A percentile compares a stretch with the other conserved stretches of the same genome.
phyloP scores from a whole-genome alignment of 2,797 vertebrate genomes.

The Tragopan temminckii region DNA sequence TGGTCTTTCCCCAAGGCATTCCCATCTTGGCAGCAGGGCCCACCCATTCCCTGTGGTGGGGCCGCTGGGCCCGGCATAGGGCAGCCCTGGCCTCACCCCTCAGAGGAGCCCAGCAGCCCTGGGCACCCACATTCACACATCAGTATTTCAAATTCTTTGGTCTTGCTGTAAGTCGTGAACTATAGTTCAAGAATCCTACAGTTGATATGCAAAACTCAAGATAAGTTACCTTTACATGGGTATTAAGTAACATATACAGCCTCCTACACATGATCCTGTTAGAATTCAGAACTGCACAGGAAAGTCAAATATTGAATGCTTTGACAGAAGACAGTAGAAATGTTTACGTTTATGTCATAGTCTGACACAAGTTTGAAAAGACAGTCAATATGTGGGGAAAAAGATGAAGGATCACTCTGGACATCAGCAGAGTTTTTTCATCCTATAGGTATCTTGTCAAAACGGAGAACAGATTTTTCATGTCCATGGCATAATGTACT shows the following conservation, averaged over 20 bases:
- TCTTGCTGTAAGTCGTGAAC: background rate
- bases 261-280: background rate
- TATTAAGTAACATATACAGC: background rate
- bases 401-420: background rate
- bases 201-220: background rate
- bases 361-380: background rate
- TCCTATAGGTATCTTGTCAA: background rate
- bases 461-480: background rate
- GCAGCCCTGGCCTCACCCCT: background rate
- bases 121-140: accelerated
- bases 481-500: background rate
- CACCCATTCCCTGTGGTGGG: accelerated
- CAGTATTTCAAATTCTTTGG: background rate
- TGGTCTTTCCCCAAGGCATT: background rate
- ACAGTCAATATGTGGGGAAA: background rate
- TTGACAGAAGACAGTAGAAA: background rate
- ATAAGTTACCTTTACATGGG: background rate
- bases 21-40: background rate
- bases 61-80: background rate
- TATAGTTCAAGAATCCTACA: background rate
- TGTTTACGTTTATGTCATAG: background rate
- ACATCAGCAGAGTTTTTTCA: background rate
- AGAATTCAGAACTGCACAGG: background rate
- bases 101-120: background rate
- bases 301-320: background rate